Base-by-base conservation (phyloP, 2,113 vertebrate genomes). In the Carassius gibelio region DNA sequence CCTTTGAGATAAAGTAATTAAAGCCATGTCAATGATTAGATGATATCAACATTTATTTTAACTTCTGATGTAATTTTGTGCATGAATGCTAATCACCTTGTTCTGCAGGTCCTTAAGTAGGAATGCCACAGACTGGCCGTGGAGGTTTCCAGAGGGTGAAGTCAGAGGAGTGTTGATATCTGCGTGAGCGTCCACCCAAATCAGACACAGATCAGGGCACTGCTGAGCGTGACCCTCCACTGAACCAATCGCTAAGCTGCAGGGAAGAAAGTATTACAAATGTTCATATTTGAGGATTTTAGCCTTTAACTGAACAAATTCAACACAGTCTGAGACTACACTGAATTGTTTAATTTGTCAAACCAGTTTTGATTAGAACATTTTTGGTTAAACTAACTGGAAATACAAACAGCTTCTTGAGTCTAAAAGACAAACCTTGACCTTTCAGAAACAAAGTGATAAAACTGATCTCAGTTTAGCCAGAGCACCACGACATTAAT, bases 171-270 rank as follows among this genome's bases (percentile, higher is more conserved):
- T 99, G 88, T 99, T 98, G 59, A 99, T 93, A 68, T 99, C 98
- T 1, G 97, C 96, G 0, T 99, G 98, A 0, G 98, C 98, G 38
- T 99, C 98, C 30, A 99, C 96, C 98, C 98, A 99, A 89, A 99
- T 96, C 71, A 99, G 92, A 77, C 97, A 96, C 4, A 99, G 93
- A 89, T 98, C 96, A 1, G 97, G 96, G 89, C 94, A 96, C 86
- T 98, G 97, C 89, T 89, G 94, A 61, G 96, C 94, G 0, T 99
- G 98, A 45, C 98, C 98, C 0, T 91, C 95, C 89, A 99, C 93
- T 4, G 98, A 98, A 26, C 98, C 98, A 3, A 99, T 94, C 0
- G 96, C 98, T 86, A 99, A 94, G 93, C 98, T 99, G 68, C 38
- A 74, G 82, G 74, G 50, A 42, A 36, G 59, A 57, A 30, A 72